A percentile compares a stretch with the other conserved stretches of the same genome.
phyloP scores from a whole-genome alignment of 37 sponge, comb jelly and placozoan genomes.

The Diacarnus erythraeanus region DNA sequence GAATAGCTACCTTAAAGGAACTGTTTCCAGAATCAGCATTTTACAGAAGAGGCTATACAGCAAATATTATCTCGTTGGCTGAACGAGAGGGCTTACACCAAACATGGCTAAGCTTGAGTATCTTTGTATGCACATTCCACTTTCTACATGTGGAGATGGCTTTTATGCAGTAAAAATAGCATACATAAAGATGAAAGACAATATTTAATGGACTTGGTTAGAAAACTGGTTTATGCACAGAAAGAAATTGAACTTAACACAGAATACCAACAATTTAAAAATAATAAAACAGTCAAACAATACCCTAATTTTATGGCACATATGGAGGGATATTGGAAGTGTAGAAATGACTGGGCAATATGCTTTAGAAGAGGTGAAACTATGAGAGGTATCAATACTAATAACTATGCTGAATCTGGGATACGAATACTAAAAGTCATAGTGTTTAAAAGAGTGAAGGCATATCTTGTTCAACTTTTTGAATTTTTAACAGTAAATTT shows the following conservation, averaged over 20 bases:
- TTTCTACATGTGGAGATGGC: constrained; percentile 45
- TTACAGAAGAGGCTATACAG: not conserved
- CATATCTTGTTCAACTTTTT: constrained; percentile 26
- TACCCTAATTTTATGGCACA: not conserved
- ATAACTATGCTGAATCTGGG: constrained; percentile 34
- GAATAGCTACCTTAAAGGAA: not conserved
- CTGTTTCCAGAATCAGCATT: constrained; percentile 12
- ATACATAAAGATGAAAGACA: constrained; percentile 4
- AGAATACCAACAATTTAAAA: not conserved
- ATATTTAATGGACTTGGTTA: not conserved
- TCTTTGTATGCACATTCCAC: constrained; percentile 30
- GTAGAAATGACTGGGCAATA: constrained; percentile 13
- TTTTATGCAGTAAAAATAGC: constrained; percentile 13
- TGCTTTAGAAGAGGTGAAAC: not conserved
- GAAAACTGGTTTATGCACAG: not conserved
- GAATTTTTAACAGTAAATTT: constrained; percentile 18
- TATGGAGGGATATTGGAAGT: not conserved
- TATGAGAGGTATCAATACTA: constrained; percentile 22
- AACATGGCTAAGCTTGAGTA: constrained; percentile 5
- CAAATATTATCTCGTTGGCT: constrained; percentile 5
- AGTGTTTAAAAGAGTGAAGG: constrained; percentile 20
- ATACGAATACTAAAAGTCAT: constrained; percentile 28
- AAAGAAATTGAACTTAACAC: not conserved
- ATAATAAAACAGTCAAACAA: not conserved
- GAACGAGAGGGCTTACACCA: constrained; percentile 13